Evolutionary conservation across 2,113 vertebrate genomes (phyloP).

Genomic region (Panthera leo): DNA sequence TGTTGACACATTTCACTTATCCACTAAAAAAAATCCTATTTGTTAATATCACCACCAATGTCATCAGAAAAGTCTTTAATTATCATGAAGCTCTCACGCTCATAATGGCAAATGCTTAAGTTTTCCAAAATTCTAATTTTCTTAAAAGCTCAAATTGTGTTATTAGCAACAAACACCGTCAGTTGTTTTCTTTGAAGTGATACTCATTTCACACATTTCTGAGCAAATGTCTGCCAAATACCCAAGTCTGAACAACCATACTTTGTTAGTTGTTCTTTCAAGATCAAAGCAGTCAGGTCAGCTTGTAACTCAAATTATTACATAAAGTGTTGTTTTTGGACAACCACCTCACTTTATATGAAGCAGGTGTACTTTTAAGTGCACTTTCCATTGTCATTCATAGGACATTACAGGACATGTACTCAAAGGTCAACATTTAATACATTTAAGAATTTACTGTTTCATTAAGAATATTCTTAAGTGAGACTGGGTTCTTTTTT

Average conservation of each 20-base stretch:
- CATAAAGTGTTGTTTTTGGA: not conserved
- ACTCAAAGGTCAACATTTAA: not conserved
- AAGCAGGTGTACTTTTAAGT: not conserved
- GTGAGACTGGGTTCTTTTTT: not conserved
- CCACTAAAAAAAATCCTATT: not conserved
- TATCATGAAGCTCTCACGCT: not conserved
- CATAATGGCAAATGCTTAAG: not conserved
- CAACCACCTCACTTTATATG: not conserved
- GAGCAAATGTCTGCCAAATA: slow-evolving; percentile 49
- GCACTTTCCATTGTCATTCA: not conserved
- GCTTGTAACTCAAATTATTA: not conserved
- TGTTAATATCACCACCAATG: not conserved
- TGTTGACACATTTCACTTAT: not conserved
- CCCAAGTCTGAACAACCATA: slow-evolving; percentile 28
- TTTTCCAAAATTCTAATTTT: slow-evolving; percentile 47
- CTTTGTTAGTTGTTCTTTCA: slow-evolving; percentile 50
- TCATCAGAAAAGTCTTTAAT: slow-evolving; percentile 2
- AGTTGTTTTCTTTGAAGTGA: slow-evolving; percentile 56
- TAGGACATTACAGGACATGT: not conserved
- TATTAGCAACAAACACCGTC: slow-evolving; percentile 48
- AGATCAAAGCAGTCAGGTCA: slow-evolving; percentile 42
- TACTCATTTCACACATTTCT: slow-evolving; percentile 45
- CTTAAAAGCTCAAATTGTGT: slow-evolving; percentile 53
- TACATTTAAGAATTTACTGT: not conserved
- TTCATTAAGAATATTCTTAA: slow-evolving; percentile 38